These are phyloP conservation scores for Podarcis lilfordi DNA, from an alignment of 2,797 vertebrate genomes.

Conservation along the genomic window DNA sequence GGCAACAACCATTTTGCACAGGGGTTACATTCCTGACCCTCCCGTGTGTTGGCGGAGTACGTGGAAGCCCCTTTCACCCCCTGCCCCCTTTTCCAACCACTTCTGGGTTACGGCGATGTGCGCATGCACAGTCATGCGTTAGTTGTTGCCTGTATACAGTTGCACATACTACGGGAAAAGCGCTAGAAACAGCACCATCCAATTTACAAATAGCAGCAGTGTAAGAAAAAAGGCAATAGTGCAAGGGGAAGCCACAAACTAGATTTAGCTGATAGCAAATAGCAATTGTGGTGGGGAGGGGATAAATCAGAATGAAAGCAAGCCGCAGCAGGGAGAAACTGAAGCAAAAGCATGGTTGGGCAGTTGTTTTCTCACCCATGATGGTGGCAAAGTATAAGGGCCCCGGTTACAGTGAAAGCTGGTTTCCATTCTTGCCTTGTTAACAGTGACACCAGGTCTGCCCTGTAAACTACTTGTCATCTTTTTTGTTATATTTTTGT, in stretches of 20 bases:
- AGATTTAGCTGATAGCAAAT: neutral
- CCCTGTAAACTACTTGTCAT: neutral
- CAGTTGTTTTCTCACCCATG: neutral
- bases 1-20: too few relatives aligned
- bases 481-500: too few relatives aligned
- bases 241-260: neutral
- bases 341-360: neutral
- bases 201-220: neutral
- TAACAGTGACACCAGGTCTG: neutral
- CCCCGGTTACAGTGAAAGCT: neutral
- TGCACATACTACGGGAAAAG: too few relatives aligned
- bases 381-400: neutral
- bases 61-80: too few relatives aligned
- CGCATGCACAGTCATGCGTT: too few relatives aligned
- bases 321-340: neutral
- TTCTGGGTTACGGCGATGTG: too few relatives aligned
- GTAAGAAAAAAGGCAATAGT: neutral
- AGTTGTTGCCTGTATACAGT: too few relatives aligned
- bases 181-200: neutral
- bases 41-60: fast-evolving
- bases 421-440: neutral
- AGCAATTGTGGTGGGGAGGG: neutral
- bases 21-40: too few relatives aligned
- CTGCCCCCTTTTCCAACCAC: too few relatives aligned
- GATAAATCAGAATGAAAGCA: neutral